Evolutionary conservation across 1,140 invertebrate species (phyloP), one percentile per base, ranked within the genome.

Genomic region (Bathynomus jamesi): DNA sequence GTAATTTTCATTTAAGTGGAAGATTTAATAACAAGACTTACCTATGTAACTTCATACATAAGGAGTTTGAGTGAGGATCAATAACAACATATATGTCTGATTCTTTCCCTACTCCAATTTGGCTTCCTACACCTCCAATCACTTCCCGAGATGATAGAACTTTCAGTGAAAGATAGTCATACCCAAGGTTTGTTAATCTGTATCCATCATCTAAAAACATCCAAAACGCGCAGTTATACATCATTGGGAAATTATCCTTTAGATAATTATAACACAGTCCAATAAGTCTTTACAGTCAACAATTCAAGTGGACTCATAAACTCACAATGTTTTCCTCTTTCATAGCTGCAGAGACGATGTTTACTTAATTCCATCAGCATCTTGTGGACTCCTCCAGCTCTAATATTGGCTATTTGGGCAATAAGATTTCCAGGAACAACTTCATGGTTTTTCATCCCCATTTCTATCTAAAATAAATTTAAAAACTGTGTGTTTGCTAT

Each of bases 361-460:
- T 95, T 96, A 79, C 91, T 92, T 2, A 99, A 82, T 82, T 98
- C 93, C 75, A 87, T 89, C 62, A 99, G 84, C 40, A 94, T 82
- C 85, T 98, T 98, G 80, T 96, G 90, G 13, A 94, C 92, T 67
- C 96, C 97, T 30, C 97, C 97, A 78, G 93, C 88, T 75, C 90
- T 89, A 3, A 99, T 84, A 83, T 93, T 93, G 30, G 97, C 95
- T 80, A 99, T 97, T n/a, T 91, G 90, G 29, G 95, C 93, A 13
- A 93, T 89, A 24, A 99, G 82, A 0, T 89, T 85, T 3, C 87
- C 88, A 2, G 96, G 95, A 2, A 99, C 96, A 3, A 99, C 82
- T 83, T 99, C 96, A 80, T 99, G 97, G 82, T 99, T 99, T 81
- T 97, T 98, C 95, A 99, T 98, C 10, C 96, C 96, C 96, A 99